Evolutionary conservation across 1,140 invertebrate species (phyloP), one percentile per base, ranked within the genome.

Genomic region (Chelonus insularis): DNA sequence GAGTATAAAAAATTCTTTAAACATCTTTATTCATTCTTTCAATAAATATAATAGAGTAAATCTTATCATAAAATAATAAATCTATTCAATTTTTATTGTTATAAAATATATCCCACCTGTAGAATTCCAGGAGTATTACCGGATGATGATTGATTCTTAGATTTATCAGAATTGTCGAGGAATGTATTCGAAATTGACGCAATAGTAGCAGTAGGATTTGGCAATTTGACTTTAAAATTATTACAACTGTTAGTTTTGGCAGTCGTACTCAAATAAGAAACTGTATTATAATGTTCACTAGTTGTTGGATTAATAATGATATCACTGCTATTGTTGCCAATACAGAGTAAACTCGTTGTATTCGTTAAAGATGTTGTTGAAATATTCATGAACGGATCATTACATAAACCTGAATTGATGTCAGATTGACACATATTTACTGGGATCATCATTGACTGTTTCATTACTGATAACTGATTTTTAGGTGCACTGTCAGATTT

Each of bases 341-440:
- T 81, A 41, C 85, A 86, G 25, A 86, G 72, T 8, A 86, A 45
- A 62, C 86, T 87, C 6, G 86, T 84, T 67, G 86, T 86, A 60
- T 84, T 85, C 11, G 50, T 45, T 45, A 54, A 52, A 0, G 73
- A 74, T 0, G 73, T 66, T 0, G 72, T 72, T 0, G 77, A 77
- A 0, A 72, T 72, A 32, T 72, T 74, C 3, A 75, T 20, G 0
- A 77, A 37, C 7, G 76, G 72, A 1, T 84, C 81, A 2, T 84
- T 80, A 56, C 86, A 87, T 5, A 83, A 62, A 20, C 72, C 84
- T 0, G 84, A 82, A 67, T 87, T 84, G 1, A 85, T 84, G 50
- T 84, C 86, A 25, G 89, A 75, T 36, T 87, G 75, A 76, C 87
- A 88, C 1, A 86, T 88, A n/a, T 85, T 85, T 0, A 85, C 87